phyloP scores from a whole-genome alignment of 2,797 vertebrate genomes.

The Gadopsis bispinosus region DNA sequence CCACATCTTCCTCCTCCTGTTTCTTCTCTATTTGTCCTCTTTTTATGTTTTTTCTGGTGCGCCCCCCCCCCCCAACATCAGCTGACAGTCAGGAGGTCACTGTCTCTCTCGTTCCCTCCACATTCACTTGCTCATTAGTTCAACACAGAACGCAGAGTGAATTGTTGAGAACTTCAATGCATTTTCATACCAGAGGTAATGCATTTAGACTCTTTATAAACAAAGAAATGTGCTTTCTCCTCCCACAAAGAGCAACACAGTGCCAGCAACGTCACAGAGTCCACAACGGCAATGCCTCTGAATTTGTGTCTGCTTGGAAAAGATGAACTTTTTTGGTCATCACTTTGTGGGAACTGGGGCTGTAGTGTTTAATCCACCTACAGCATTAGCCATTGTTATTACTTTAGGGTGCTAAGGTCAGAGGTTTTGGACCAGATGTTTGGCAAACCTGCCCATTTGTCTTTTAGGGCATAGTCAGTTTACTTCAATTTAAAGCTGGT shows the following conservation, averaged over 20 bases:
- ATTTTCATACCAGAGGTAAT: slow-evolving; percentile 33
- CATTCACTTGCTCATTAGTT: slow-evolving; percentile 20
- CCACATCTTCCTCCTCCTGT: slow-evolving; percentile 25
- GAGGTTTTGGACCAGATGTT: slow-evolving; percentile 34
- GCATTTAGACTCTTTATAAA: slow-evolving; percentile 27
- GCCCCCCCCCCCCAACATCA: slow-evolving; percentile 65
- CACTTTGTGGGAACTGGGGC: slow-evolving; percentile 71
- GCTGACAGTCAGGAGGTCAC: slow-evolving; percentile 84
- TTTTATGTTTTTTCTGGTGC: slow-evolving; percentile 36
- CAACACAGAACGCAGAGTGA: slow-evolving; percentile 19
- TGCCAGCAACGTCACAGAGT: slow-evolving; percentile 8
- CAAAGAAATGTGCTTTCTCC: slow-evolving; percentile 24
- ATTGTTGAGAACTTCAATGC: slow-evolving; percentile 6
- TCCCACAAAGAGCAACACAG: slow-evolving; percentile 29
- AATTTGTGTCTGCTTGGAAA: slow-evolving; percentile 69
- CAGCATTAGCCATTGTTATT: slow-evolving; percentile 44
- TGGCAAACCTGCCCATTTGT: slow-evolving; percentile 37
- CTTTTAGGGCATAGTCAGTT: slow-evolving; percentile 39
- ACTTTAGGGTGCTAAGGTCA: slow-evolving; percentile 35
- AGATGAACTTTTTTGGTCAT: slow-evolving; percentile 87
- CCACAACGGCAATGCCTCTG: slow-evolving; percentile 25
- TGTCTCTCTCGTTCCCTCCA: slow-evolving; percentile 39
- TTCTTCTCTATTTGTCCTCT: slow-evolving; percentile 34
- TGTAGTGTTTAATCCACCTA: slow-evolving; percentile 68
- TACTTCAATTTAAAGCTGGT: slow-evolving; percentile 31